Conservation (phyloP, 2,888 invertebrate genomes). For the Amphimallon solstitiale region DNA sequence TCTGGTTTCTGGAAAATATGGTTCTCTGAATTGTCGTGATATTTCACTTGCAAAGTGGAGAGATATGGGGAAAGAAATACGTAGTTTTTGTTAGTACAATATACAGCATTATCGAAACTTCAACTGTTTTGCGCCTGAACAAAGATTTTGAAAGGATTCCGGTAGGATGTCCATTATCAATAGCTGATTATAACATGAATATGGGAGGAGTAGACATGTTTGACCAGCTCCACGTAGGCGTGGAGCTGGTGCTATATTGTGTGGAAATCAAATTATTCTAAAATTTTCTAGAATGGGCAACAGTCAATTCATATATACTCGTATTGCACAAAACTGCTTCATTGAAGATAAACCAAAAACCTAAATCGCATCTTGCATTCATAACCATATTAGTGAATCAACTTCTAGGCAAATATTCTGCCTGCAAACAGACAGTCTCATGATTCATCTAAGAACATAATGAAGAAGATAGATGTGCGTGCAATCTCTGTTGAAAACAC, state of each 20-base stretch:
- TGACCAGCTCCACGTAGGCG: conserved; percentile 23
- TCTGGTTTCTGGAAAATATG: conserved; percentile 24
- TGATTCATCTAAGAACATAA: too few relatives aligned
- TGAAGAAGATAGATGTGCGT: too few relatives aligned
- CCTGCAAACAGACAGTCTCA: background rate
- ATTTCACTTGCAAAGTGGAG: conserved; percentile 21
- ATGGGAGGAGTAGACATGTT: conserved; percentile 30
- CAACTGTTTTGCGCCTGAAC: background rate
- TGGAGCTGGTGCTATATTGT: conserved; percentile 17
- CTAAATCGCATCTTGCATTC: too few relatives aligned
- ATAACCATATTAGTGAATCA: background rate
- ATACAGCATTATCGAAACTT: conserved; percentile 20
- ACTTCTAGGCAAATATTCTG: conserved; percentile 2
- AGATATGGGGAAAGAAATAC: conserved; percentile 30
- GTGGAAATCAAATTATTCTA: conserved; percentile 7
- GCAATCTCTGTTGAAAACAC: too few relatives aligned
- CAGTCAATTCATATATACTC: conserved; percentile 1
- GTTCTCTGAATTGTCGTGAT: conserved; percentile 11
- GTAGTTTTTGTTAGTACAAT: too few relatives aligned
- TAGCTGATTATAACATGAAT: conserved; percentile 32
- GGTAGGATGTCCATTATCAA: conserved; percentile 30
- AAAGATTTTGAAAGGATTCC: background rate
- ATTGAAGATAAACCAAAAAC: too few relatives aligned
- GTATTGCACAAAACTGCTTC: too few relatives aligned
- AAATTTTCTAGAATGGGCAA: conserved; percentile 11